phyloP scores from a whole-genome alignment of 2,797 vertebrate genomes.

The Semaprochilodus insignis region DNA sequence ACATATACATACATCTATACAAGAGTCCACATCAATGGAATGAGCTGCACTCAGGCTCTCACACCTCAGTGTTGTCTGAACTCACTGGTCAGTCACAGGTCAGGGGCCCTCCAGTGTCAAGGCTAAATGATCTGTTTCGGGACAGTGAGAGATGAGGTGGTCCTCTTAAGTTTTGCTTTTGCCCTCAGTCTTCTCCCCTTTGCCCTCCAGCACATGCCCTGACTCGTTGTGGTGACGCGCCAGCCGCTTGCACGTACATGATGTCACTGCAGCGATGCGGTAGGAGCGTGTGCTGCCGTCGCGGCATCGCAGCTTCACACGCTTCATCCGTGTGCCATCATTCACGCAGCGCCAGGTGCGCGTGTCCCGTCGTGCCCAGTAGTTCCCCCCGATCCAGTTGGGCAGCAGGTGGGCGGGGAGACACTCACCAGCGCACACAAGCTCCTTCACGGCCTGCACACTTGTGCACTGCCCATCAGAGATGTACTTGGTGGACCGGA shows the following conservation, averaged over 20 bases:
- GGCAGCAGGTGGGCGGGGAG: conserved; percentile 90
- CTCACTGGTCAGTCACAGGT: conserved; percentile 18
- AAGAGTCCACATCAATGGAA: conserved; percentile 29
- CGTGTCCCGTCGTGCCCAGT: conserved; percentile 87
- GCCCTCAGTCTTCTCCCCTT: not conserved
- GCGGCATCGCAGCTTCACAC: conserved; percentile 90
- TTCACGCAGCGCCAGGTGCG: conserved; percentile 93
- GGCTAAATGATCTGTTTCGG: not conserved
- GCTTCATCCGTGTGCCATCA: conserved; percentile 90
- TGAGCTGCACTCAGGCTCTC: conserved; percentile 37
- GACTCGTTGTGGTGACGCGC: conserved; percentile 92
- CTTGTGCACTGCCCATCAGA: conserved; percentile 98
- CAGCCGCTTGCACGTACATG: conserved; percentile 95
- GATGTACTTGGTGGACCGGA: conserved; percentile 96
- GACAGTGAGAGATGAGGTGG: not conserved
- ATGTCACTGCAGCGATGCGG: conserved; percentile 92
- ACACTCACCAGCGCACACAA: conserved; percentile 95
- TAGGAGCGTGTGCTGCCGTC: conserved; percentile 93
- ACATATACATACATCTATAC: not conserved
- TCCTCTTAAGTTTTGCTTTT: not conserved
- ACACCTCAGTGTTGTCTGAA: conserved; percentile 13
- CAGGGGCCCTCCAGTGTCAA: conserved; percentile 22
- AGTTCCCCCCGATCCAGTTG: conserved; percentile 91
- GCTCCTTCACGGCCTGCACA: conserved; percentile 91
- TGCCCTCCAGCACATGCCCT: conserved; percentile 76